Evolutionary conservation across 2,888 invertebrate species (phyloP).

Genomic region (Orthonevra nobilis): DNA sequence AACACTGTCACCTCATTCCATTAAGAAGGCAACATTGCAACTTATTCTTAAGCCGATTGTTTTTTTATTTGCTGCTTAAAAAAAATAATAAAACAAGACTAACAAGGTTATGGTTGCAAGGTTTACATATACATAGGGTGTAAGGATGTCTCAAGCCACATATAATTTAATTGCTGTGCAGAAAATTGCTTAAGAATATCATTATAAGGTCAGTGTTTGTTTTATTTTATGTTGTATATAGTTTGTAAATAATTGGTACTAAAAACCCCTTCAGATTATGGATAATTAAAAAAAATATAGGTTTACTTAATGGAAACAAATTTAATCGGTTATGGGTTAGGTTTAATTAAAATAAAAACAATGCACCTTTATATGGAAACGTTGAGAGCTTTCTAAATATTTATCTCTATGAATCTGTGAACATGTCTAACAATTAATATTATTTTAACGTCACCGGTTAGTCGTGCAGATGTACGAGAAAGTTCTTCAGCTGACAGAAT

Average conservation of each 20-base stretch:
- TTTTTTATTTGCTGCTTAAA: constrained; percentile 87
- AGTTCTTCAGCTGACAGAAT: too few relatives aligned
- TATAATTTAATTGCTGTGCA: constrained; percentile 29
- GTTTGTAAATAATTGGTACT: constrained; percentile 41
- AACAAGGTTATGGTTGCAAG: constrained; percentile 57
- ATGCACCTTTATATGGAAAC: too few relatives aligned
- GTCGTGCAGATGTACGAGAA: too few relatives aligned
- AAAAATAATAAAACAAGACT: constrained; percentile 33
- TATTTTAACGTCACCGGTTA: too few relatives aligned
- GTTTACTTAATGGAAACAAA: too few relatives aligned
- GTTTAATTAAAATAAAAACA: too few relatives aligned
- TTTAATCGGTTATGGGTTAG: too few relatives aligned
- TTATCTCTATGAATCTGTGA: too few relatives aligned
- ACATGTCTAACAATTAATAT: too few relatives aligned
- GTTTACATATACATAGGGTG: constrained; percentile 33
- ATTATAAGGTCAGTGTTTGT: constrained; percentile 67
- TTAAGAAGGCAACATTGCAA: constrained; percentile 89
- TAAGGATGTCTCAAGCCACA: constrained; percentile 41
- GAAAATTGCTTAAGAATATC: constrained; percentile 14
- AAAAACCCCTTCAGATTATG: too few relatives aligned
- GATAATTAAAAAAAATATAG: too few relatives aligned
- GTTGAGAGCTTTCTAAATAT: too few relatives aligned
- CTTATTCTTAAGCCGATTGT: constrained; percentile 88
- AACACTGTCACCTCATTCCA: constrained; percentile 80
- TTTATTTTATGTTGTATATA: constrained; percentile 36